These are phyloP conservation scores for Genyomyrus donnyi DNA, from an alignment of 2,113 vertebrate genomes.

Conservation along the genomic window DNA sequence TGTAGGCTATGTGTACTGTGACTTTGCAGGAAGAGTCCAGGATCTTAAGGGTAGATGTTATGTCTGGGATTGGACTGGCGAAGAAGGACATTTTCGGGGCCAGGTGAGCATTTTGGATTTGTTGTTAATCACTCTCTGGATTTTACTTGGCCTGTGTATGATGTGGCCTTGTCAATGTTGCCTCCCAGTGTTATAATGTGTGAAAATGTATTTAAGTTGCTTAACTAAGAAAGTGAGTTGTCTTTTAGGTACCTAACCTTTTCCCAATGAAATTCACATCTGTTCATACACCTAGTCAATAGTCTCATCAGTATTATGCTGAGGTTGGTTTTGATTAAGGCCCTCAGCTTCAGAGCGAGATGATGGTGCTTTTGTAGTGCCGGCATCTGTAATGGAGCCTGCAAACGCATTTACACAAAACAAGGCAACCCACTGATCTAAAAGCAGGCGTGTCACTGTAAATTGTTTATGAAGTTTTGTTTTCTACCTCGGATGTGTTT, in stretches of 20 bases:
- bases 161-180: not conserved
- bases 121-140: not conserved
- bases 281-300: not conserved
- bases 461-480: not conserved
- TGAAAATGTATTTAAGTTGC: not conserved
- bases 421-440: not conserved
- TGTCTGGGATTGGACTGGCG: slow-evolving; percentile 83
- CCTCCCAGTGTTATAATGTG: not conserved
- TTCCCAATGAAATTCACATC: not conserved
- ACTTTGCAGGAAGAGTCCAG: slow-evolving; percentile 67
- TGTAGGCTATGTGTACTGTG: not conserved
- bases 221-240: not conserved
- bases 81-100: slow-evolving; percentile 95
- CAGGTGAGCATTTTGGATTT: slow-evolving; percentile 65
- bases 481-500: not conserved
- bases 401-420: not conserved
- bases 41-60: slow-evolving; percentile 79
- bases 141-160: not conserved
- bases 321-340: not conserved
- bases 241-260: not conserved
- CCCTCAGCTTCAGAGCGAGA: not conserved
- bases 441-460: not conserved
- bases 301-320: not conserved
- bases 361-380: not conserved
- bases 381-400: not conserved